Percentiles rank a stretch among this genome's conserved stretches.
Conservation (phyloP, 2,113 vertebrate species). For the Glaucidium brasilianum region DNA sequence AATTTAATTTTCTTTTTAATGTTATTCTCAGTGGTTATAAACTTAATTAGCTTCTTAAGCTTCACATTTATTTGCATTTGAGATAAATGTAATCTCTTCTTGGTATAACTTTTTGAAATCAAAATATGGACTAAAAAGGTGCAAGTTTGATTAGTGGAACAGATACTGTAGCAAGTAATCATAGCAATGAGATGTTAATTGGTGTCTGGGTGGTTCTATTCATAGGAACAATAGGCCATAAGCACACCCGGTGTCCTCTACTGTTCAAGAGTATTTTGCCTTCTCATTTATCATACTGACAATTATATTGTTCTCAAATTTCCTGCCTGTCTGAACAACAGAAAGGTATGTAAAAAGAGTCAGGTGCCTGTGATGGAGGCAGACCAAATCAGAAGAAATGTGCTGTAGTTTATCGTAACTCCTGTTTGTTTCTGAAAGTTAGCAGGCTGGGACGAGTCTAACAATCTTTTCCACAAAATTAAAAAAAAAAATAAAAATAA, state of each 20-base stretch:
- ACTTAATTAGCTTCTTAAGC: conserved; percentile 73
- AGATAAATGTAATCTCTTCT: conserved; percentile 69
- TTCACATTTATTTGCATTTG: conserved; percentile 73
- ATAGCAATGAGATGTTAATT: conserved; percentile 75
- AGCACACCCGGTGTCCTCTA: conserved; percentile 65
- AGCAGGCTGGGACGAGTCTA: background rate
- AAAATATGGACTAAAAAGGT: conserved; percentile 71
- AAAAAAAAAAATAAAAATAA: background rate
- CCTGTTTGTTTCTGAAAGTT: background rate
- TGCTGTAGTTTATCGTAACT: background rate
- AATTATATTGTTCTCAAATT: conserved; percentile 67
- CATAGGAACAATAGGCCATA: conserved; percentile 69
- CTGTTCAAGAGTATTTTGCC: conserved; percentile 59
- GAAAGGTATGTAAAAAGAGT: conserved; percentile 35
- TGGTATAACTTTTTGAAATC: conserved; percentile 72
- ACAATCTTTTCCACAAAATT: background rate
- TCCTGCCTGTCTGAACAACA: conserved; percentile 58
- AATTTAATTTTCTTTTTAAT: conserved; percentile 76
- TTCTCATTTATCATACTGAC: conserved; percentile 64
- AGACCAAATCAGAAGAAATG: background rate
- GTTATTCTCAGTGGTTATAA: conserved; percentile 73
- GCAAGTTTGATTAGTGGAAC: conserved; percentile 73
- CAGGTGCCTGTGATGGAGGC: background rate
- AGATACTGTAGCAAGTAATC: conserved; percentile 73
- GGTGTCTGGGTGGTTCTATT: conserved; percentile 74